A percentile compares a stretch with the other conserved stretches of the same genome.
phyloP scores from a whole-genome alignment of 2,888 invertebrate genomes.

The Plebejus anna region DNA sequence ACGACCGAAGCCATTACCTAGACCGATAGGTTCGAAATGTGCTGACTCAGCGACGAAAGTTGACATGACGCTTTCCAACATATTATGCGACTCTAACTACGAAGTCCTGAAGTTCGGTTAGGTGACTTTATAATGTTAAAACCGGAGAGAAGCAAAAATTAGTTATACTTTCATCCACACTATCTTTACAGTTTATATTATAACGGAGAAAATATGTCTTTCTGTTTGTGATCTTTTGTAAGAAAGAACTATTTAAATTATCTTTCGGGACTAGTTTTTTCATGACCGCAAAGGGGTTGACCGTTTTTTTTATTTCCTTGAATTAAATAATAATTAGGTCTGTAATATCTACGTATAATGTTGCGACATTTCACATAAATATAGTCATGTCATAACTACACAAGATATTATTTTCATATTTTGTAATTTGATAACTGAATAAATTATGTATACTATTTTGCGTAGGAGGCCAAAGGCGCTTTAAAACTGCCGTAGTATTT shows the following conservation, averaged over 20 bases:
- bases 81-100: background rate
- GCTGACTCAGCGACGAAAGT: slow-evolving; percentile 11
- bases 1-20: background rate
- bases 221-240: background rate
- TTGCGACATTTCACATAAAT: background rate
- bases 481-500: background rate
- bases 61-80: slow-evolving; percentile 1
- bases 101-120: background rate
- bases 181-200: background rate
- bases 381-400: background rate
- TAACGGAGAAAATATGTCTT: background rate
- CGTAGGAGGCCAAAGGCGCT: background rate
- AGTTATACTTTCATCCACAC: too few species aligned
- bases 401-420: background rate
- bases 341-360: background rate
- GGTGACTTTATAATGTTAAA: background rate
- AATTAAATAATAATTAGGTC: too few species aligned
- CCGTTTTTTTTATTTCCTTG: too few species aligned
- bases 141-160: background rate
- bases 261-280: too few species aligned
- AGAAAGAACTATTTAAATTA: too few species aligned
- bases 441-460: background rate
- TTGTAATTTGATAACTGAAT: background rate
- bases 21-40: slow-evolving; percentile 7
- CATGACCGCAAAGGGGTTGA: too few species aligned